Conservation (phyloP, 2,113 vertebrate genomes). For the Elephantulus edwardii region DNA sequence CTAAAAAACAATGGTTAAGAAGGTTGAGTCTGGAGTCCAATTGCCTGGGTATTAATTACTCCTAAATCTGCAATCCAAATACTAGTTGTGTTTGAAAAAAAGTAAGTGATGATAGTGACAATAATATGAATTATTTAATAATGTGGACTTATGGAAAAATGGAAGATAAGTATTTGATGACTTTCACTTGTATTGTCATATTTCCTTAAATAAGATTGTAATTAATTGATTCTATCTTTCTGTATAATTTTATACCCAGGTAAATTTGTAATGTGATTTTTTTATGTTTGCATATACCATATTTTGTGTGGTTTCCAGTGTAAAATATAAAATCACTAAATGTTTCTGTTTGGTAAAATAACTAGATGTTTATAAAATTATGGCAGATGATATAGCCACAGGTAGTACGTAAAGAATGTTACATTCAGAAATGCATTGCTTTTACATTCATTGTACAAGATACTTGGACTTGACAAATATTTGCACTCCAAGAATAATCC, state of each 20-base stretch:
- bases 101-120: not conserved
- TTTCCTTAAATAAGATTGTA: not conserved
- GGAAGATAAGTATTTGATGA: not conserved
- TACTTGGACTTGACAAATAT: slow-evolving; percentile 29
- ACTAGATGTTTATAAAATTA: not conserved
- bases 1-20: not conserved
- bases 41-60: not conserved
- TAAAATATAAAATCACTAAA: not conserved
- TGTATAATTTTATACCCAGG: not conserved
- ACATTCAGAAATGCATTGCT: slow-evolving; percentile 26
- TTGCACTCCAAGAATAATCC: not conserved
- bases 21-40: not conserved
- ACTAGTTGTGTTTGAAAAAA: not conserved
- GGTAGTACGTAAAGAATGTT: not conserved
- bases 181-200: not conserved
- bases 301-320: not conserved
- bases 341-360: not conserved
- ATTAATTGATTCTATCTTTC: not conserved
- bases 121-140: not conserved
- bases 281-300: not conserved
- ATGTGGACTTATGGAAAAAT: not conserved
- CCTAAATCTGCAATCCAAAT: not conserved
- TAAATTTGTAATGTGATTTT: not conserved
- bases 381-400: not conserved
- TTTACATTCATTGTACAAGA: slow-evolving; percentile 9